Evolutionary conservation across 2,113 vertebrate species (phyloP).

Genomic region (Pavo muticus): DNA sequence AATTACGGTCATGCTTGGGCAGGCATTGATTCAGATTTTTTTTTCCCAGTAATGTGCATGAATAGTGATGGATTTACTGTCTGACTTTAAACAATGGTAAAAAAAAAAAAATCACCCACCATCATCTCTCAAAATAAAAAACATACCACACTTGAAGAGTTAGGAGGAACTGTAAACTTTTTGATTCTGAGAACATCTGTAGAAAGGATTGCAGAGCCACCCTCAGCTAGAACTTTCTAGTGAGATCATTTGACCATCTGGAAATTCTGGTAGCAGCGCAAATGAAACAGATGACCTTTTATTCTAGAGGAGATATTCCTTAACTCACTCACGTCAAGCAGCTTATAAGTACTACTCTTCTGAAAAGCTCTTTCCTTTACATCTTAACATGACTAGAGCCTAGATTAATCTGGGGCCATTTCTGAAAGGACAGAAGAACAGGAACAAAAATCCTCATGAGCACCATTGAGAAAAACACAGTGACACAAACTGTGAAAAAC

Average conservation of each 20-base stretch:
- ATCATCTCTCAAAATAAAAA: neutral
- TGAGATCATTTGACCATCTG: neutral
- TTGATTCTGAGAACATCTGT: neutral
- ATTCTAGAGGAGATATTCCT: neutral
- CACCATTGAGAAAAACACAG: neutral
- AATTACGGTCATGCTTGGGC: neutral
- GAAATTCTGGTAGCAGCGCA: neutral
- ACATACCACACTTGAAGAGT: neutral
- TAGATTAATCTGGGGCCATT: neutral
- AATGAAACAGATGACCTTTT: neutral
- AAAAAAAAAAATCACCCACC: neutral
- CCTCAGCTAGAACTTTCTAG: neutral
- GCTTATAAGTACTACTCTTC: neutral
- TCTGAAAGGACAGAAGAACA: neutral
- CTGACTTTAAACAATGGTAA: neutral
- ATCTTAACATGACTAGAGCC: neutral
- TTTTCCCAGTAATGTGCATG: neutral
- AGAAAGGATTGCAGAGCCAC: neutral
- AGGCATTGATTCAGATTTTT: neutral
- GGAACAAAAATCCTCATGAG: neutral
- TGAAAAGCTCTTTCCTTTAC: neutral
- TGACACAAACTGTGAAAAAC: neutral
- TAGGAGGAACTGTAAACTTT: neutral
- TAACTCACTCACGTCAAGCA: neutral
- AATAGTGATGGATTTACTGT: neutral